phyloP scores from a whole-genome alignment of 2,888 invertebrate genomes.

The Eristalis tenax region DNA sequence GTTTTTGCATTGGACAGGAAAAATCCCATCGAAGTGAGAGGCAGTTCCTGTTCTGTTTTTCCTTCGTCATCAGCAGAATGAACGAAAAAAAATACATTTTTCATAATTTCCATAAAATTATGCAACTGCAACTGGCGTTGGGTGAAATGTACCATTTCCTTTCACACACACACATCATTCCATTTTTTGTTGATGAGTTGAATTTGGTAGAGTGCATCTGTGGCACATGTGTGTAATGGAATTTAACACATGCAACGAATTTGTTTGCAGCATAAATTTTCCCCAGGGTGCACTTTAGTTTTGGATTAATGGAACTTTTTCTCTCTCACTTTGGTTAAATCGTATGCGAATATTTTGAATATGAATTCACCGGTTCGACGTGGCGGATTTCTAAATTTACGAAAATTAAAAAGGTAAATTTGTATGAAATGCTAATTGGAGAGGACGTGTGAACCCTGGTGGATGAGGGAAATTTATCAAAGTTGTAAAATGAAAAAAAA shows the following conservation, averaged over 20 bases:
- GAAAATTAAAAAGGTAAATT: neutral
- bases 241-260: conserved; percentile 26
- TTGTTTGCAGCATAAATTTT: conserved; percentile 42
- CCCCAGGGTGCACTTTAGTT: conserved; percentile 19
- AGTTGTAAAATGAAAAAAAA: neutral
- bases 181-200: neutral
- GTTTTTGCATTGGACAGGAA: conserved; percentile 27
- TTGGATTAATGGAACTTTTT: conserved; percentile 49
- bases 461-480: neutral
- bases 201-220: conserved; percentile 39
- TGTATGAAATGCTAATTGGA: neutral
- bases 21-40: conserved; percentile 8
- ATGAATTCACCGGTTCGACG: neutral
- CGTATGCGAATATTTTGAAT: conserved; percentile 38
- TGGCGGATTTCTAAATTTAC: neutral
- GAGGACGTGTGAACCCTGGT: neutral
- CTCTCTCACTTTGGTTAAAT: conserved; percentile 25
- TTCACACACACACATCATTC: neutral
- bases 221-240: conserved; percentile 38
- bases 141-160: neutral
- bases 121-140: conserved; percentile 38
- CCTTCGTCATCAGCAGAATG: conserved; percentile 49
- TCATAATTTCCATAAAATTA: conserved; percentile 60
- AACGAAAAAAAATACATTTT: neutral
- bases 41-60: conserved; percentile 3